A percentile compares a stretch with the other conserved stretches of the same genome.
These are phyloP conservation scores for Halcyon senegalensis DNA, from an alignment of 2,113 vertebrate genomes.

Conservation along the genomic window DNA sequence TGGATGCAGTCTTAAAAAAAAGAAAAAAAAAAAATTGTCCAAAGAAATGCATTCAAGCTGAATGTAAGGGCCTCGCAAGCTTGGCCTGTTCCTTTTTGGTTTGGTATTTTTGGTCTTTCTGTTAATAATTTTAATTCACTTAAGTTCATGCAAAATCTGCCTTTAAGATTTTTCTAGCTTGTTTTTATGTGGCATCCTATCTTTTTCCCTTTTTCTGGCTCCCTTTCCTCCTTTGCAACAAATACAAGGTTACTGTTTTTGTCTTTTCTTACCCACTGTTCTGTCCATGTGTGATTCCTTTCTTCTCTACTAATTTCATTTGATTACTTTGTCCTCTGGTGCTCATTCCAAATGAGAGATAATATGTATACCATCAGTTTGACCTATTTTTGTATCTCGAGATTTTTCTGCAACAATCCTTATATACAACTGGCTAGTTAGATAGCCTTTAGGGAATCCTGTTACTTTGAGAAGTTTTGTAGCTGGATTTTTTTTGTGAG, in stretches of 20 bases:
- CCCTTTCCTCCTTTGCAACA: not conserved
- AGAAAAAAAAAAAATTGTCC: constrained; percentile 36
- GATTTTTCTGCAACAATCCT: not conserved
- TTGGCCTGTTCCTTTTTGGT: constrained; percentile 52
- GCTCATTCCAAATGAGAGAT: not conserved
- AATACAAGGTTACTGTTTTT: not conserved
- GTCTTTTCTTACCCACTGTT: not conserved
- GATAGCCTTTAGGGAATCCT: not conserved
- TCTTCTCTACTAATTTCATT: constrained; percentile 30
- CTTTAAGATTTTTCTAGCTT: constrained; percentile 18
- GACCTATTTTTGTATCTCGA: not conserved
- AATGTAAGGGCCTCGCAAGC: constrained; percentile 57
- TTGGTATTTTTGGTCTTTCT: constrained; percentile 46
- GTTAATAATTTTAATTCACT: constrained; percentile 43
- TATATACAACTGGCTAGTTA: not conserved
- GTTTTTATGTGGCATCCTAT: constrained; percentile 29
- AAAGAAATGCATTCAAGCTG: constrained; percentile 54
- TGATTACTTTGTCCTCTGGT: not conserved
- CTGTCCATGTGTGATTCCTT: not conserved
- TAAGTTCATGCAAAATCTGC: constrained; percentile 35
- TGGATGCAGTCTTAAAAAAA: constrained; percentile 27
- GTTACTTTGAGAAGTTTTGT: not conserved
- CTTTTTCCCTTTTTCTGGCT: constrained; percentile 29
- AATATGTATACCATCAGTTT: not conserved
- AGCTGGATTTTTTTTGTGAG: not conserved